phyloP scores from a whole-genome alignment of 2,888 invertebrate genomes.

The Microchrysa polita region DNA sequence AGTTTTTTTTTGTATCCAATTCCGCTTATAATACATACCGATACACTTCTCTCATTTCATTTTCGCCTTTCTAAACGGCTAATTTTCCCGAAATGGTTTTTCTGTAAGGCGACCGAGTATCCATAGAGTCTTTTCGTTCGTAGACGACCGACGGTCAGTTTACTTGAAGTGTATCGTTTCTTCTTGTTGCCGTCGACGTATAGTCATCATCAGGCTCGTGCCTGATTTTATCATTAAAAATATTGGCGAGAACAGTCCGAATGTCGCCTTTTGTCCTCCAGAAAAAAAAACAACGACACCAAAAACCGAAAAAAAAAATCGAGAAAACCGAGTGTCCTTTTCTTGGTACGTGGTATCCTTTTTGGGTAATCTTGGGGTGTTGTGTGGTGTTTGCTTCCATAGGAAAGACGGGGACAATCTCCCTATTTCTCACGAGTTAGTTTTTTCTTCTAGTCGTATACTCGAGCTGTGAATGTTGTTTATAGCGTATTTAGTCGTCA shows the following conservation, averaged over 20 bases:
- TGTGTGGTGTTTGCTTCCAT: too few species aligned
- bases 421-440: too few species aligned
- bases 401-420: too few species aligned
- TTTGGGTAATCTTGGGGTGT: not conserved
- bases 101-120: too few species aligned
- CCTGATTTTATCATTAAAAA: constrained; percentile 16
- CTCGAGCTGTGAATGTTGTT: not conserved
- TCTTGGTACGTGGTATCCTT: constrained; percentile 3
- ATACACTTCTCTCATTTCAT: not conserved
- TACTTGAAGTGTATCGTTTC: too few species aligned
- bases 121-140: too few species aligned
- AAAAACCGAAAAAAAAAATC: too few species aligned
- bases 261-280: too few species aligned
- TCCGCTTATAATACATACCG: not conserved
- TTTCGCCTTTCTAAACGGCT: not conserved
- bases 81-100: not conserved
- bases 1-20: not conserved
- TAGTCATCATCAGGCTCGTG: too few species aligned
- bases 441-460: not conserved
- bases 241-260: constrained; percentile 25
- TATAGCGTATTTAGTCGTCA: not conserved
- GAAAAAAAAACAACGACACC: too few species aligned
- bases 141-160: too few species aligned
- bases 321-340: constrained; percentile 12
- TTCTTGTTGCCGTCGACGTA: too few species aligned